Conservation (phyloP, 2,113 vertebrate species). For the Rhineura floridana region DNA sequence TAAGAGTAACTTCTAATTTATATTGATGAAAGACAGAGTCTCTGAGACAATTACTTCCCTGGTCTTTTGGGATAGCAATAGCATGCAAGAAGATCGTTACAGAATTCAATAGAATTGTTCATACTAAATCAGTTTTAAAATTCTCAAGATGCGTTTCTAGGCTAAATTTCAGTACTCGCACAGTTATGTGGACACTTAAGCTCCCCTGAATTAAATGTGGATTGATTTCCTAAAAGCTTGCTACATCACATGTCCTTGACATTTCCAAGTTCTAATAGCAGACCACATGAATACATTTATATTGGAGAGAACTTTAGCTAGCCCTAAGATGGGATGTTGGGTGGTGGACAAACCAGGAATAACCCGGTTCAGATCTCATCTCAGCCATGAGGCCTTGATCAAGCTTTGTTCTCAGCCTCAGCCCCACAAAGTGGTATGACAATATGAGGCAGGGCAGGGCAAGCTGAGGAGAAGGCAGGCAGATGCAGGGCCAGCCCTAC, state of each 20-base stretch:
- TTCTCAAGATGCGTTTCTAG: neutral
- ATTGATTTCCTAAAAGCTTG: constrained; percentile 2
- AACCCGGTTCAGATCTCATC: neutral
- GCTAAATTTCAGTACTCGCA: neutral
- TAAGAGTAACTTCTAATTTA: constrained; percentile 27
- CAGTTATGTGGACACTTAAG: neutral
- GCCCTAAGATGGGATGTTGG: neutral
- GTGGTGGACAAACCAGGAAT: neutral
- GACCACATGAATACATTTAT: neutral
- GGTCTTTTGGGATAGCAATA: constrained; percentile 6
- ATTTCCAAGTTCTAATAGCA: neutral
- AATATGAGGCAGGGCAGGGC: neutral
- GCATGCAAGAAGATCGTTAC: neutral
- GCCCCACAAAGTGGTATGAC: neutral
- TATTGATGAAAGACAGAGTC: constrained; percentile 24
- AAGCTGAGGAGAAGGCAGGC: neutral
- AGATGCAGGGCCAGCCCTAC: no score
- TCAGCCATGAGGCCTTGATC: neutral
- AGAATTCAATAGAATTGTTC: constrained; percentile 10
- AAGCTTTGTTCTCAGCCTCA: neutral
- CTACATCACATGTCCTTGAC: neutral
- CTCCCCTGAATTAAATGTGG: neutral
- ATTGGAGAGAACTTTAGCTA: neutral
- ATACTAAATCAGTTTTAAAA: neutral
- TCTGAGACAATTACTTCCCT: constrained; percentile 8